Base-by-base conservation (phyloP, 2,113 vertebrate species). In the Cyprinus carpio region DNA sequence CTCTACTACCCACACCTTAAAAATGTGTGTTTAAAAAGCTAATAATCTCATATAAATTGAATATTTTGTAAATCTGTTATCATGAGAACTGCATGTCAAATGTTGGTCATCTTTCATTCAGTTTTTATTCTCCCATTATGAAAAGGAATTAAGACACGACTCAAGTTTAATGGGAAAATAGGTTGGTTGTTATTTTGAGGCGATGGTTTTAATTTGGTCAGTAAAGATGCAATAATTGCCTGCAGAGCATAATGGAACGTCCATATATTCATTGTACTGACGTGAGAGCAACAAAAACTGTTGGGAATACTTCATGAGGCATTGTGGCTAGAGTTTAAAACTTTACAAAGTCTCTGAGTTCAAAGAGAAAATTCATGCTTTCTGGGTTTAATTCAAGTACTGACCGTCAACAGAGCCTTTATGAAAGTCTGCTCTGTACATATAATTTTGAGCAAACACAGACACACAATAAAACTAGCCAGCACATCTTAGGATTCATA, bases 211-310 rank as follows among this genome's bases (percentile, higher is more conserved):
- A 90, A 87, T 91, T 77, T 86, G 83, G 81, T 84, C 88, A 88
- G 87, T 93, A 92, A 94, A 93, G 65, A 88, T 85, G 79, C 84
- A 92, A 83, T 91, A 90, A 93, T 87, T 91, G 85, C 84, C 80
- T 87, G 81, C 58, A 51, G 82, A 88, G 82, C 76, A 87, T 84
- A 79, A 62, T 89, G 89, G 85, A 92, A 88, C 90, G 92, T 93
- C 90, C 90, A 92, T 89, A 91, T 85, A 46, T 46, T 90, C 75
- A 20, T 81, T 56, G 79, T 79, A 90, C 86, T 89, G 90, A 90
- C 87, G 9, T 81, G 85, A 82, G 43, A 75, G 76, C 82, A 84
- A 54, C 40, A 31, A 87, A 62, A 40, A 86, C 88, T 80, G 58
- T 46, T 43, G 72, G 80, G 75, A 75, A 87, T 40, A 79, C 81